Evolutionary conservation across 1,140 invertebrate species (phyloP), one percentile per base, ranked within the genome.

Genomic region (Calosoma granatense): DNA sequence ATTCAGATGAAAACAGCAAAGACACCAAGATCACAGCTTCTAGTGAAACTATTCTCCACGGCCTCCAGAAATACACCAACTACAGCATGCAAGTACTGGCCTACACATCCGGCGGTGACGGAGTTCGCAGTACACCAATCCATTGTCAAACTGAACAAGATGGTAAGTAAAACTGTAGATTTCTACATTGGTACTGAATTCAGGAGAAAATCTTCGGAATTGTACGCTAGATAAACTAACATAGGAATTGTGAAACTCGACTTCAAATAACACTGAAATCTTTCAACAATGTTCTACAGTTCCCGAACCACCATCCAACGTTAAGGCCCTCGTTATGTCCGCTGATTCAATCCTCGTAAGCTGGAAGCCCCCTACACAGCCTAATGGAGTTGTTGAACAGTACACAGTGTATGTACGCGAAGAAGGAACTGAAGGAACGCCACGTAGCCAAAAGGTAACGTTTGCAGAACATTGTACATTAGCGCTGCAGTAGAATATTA

Each of bases 31-130:
- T 91, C 60, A 92, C 89, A 51, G 85, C 92, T 39, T 89, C 90
- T 57, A 92, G 87, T 67, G 92, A 96, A 73, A 94, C 92, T 1
- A 93, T 94, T 66, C 78, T 95, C 3, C 88, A 94, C 67, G 91
- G 88, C 52, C 75, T 98, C 20, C 90, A 93, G 71, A 96, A 96
- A 70, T 97, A 87, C 71, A 97, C 94, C 1, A 97, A 98, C 75
- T 98, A 97, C 74, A 95, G 90, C 54, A 93, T 98, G 82, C 90
- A 96, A 79, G 92, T 97, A 26, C 73, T 97, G 59, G 93, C 94
- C 43, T 96, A 86, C 65, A 97, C 94, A 21, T 88, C 90, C 51
- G 94, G 92, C 58, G 95, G 95, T n/a, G 94, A 97, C 70, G 95
- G 94, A 56, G 92, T 95, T 23, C 83, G 89, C 59, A 93, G 90